Conservation (phyloP, 2,888 invertebrate species). For the Noctua comes region DNA sequence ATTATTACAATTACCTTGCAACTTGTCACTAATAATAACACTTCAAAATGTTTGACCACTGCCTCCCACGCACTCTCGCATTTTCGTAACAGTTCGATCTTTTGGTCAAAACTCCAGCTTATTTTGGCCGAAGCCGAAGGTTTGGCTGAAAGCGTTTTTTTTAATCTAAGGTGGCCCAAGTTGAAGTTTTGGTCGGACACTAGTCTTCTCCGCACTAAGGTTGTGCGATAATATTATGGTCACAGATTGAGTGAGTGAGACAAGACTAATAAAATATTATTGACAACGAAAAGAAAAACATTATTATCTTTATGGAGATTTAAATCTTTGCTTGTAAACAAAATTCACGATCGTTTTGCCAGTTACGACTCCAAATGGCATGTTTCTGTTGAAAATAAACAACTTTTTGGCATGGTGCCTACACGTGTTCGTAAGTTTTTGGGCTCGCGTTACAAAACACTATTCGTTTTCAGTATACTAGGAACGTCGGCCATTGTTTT, state of each 20-base stretch:
- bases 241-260: not conserved
- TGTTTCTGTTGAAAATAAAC: conserved; percentile 71
- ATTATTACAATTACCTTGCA: not conserved
- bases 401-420: conserved; percentile 77
- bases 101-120: not conserved
- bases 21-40: no score
- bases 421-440: conserved; percentile 75
- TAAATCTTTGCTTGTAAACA: conserved; percentile 55
- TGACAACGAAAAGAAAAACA: not conserved
- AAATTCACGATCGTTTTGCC: conserved; percentile 60
- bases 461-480: conserved; percentile 71
- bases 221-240: not conserved
- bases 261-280: not conserved
- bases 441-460: conserved; percentile 77
- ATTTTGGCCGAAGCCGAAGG: not conserved
- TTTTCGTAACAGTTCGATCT: not conserved
- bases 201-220: not conserved
- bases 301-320: not conserved
- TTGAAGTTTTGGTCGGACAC: not conserved
- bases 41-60: not conserved
- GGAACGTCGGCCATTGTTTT: conserved; percentile 71
- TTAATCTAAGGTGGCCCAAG: not conserved
- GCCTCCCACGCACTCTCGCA: not conserved
- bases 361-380: conserved; percentile 65
- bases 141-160: not conserved